Conservation (phyloP, 2,888 invertebrate species). For the Thecocarcelia acutangulata region DNA sequence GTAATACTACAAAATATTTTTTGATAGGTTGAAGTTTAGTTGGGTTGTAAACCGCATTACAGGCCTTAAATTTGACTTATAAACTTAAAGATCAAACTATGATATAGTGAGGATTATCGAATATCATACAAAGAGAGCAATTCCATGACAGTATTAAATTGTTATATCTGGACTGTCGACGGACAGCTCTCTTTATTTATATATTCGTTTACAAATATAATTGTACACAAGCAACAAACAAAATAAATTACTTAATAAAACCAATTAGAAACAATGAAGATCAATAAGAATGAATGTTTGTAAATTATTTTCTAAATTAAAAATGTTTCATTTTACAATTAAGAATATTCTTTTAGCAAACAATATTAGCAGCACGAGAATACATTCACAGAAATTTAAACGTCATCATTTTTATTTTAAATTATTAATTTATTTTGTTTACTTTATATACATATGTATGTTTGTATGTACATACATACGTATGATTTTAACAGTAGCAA, state of each 20-base stretch:
- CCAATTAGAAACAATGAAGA: constrained; percentile 42
- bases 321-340: too few relatives aligned
- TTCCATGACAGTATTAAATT: constrained; percentile 97
- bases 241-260: constrained; percentile 22
- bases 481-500: too few relatives aligned
- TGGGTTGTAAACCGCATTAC: too few relatives aligned
- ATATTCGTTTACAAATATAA: constrained; percentile 75
- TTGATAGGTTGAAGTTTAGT: too few relatives aligned
- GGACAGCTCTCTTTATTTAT: constrained; percentile 99
- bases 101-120: constrained; percentile 81
- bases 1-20: too few relatives aligned
- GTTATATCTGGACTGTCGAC: constrained; percentile 96
- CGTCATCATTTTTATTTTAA: not conserved
- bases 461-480: not conserved
- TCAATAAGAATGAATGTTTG: not conserved
- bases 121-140: constrained; percentile 99
- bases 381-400: too few relatives aligned
- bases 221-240: constrained; percentile 25
- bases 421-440: not conserved
- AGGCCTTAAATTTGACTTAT: too few relatives aligned
- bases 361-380: too few relatives aligned
- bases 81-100: not conserved
- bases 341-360: too few relatives aligned
- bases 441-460: not conserved
- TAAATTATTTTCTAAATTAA: not conserved